A percentile compares a stretch with the other conserved stretches of the same genome.
These are phyloP conservation scores for Eubasilissa splendida DNA, from an alignment of 2,888 invertebrate species.

Conservation along the genomic window DNA sequence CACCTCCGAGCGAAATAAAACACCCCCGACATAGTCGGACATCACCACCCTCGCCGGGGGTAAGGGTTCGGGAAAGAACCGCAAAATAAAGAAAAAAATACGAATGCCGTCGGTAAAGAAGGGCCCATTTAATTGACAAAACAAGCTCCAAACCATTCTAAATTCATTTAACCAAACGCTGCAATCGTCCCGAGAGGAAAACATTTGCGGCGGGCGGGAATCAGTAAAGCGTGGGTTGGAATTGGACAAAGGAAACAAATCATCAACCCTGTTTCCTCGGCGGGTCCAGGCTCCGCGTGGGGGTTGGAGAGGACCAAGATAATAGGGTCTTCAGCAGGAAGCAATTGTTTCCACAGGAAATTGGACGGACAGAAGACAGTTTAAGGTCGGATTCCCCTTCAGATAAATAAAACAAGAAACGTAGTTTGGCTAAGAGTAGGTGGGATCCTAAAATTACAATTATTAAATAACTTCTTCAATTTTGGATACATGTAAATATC, in stretches of 20 bases:
- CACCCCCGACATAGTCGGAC: no score
- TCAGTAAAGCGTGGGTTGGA: constrained; percentile 8
- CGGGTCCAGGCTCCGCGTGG: neutral
- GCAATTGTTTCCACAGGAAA: constrained; percentile 53
- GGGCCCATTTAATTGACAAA: constrained; percentile 27
- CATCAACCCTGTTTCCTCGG: constrained; percentile 18
- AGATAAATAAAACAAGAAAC: constrained; percentile 18
- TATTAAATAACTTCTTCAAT: no score
- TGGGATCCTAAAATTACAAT: no score
- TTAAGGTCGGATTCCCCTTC: constrained; percentile 30
- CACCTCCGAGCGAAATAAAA: no score
- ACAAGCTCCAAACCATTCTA: constrained; percentile 14
- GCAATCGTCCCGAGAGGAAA: constrained; percentile 24
- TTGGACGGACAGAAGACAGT: constrained; percentile 45
- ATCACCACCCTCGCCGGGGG: neutral
- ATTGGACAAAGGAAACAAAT: constrained; percentile 13
- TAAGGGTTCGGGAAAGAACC: constrained; percentile 4
- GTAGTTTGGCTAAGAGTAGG: no score
- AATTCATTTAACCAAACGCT: constrained; percentile 28
- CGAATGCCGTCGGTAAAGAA: no score
- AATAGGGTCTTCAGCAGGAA: constrained; percentile 22
- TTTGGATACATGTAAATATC: no score
- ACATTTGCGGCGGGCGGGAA: constrained; percentile 16
- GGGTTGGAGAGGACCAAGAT: neutral
- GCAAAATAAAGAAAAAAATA: neutral